Evolutionary conservation across 2,888 invertebrate genomes (phyloP), one percentile per base, ranked within the genome.

Genomic region (Ptychoptera albimana): DNA sequence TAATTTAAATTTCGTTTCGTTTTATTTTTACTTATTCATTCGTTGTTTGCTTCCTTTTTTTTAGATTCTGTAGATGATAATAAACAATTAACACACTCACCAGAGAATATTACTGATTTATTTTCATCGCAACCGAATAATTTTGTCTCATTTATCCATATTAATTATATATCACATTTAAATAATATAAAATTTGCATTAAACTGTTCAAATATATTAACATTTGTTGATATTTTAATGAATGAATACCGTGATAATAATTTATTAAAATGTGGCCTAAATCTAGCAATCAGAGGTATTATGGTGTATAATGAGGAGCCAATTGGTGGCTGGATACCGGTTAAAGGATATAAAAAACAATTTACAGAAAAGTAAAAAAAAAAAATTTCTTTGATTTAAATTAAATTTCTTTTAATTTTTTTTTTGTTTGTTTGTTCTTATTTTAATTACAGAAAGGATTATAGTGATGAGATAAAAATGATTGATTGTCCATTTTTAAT

Each of bases 101-200:
- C 85, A 2, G 73, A 73, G 51, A 73, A 75, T 49, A 64, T 83
- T 34, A 73, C 80, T 5, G 74, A 77, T 46, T 74, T 75, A 52
- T 82, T 85, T 57, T 60, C 70, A 38, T 73, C 74, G 7, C 79
- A 81, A 53, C 77, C 83, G 0, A 70, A 63, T 45, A 73, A 72
- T 39, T 81, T 82, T 59, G 64, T 77, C 0, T 71, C 73, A 46
- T 82, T 85, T 54, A 60, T 85, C 14, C 75, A 78, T 57, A 79
- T 83, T 54, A 85, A 86, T 64, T 84, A 82, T 62, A 59, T 82
- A 16, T 71, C 75, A 6, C 85, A 86, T 55, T 82, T 80, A 56
- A 69, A 73, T 1, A 69, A 71, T 45, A 71, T 85, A 14, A 73
- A 78, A 32, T 74, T 80, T 52, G 67, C 72, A 1, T 67, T 69